A percentile compares a stretch with the other conserved stretches of the same genome.
Evolutionary conservation across 2,888 invertebrate genomes (phyloP).

Genomic region (Eurytoma californica): DNA sequence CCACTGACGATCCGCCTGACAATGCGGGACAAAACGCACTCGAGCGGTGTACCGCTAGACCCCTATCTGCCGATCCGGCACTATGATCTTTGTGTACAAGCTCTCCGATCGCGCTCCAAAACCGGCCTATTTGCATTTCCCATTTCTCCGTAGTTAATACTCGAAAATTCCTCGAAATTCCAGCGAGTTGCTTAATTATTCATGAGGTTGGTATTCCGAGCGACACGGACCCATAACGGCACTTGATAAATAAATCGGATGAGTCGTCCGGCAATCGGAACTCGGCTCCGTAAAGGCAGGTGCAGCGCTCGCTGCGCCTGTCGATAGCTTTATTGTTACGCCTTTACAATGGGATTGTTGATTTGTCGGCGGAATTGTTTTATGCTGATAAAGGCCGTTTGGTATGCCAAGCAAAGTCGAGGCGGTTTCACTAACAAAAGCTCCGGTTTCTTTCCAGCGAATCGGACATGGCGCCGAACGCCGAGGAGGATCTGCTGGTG

Average conservation of each 20-base stretch:
- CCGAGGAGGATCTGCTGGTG: slow-evolving; percentile 72
- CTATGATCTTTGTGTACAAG: too few species aligned
- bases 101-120: too few species aligned
- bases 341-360: not conserved
- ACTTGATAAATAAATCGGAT: slow-evolving; percentile 42
- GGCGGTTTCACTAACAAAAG: slow-evolving; percentile 17
- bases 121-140: too few species aligned
- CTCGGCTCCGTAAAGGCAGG: slow-evolving; percentile 20
- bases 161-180: too few species aligned
- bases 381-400: too few species aligned
- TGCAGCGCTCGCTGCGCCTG: not conserved
- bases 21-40: slow-evolving; percentile 9
- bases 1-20: not conserved
- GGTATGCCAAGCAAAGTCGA: not conserved
- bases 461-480: slow-evolving; percentile 74
- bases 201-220: not conserved
- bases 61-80: too few species aligned
- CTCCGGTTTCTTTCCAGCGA: slow-evolving; percentile 63
- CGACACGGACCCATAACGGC: slow-evolving; percentile 22
- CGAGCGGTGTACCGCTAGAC: too few species aligned
- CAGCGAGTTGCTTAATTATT: too few species aligned
- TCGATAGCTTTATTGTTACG: not conserved
- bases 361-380: too few species aligned
- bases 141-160: too few species aligned
- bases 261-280: slow-evolving; percentile 40